Conservation (phyloP, 2,797 vertebrate genomes). For the Streptopelia turtur region DNA sequence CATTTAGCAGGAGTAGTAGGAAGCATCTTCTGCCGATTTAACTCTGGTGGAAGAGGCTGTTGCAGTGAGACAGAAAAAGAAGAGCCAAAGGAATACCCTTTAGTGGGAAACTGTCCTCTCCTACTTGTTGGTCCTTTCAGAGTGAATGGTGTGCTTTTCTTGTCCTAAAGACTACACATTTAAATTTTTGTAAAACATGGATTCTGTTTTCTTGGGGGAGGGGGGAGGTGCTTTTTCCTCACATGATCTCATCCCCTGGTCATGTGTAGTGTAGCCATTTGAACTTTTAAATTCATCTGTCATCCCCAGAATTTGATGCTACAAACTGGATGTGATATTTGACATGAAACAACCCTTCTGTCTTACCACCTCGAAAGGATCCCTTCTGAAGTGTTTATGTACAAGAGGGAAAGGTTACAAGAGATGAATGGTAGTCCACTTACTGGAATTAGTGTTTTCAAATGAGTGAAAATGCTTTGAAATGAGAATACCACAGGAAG, state of each 20-base stretch:
- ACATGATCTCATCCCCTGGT: fast-evolving
- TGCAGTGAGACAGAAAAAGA: no score
- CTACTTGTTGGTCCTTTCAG: fast-evolving
- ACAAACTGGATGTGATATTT: neutral
- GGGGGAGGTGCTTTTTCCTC: fast-evolving
- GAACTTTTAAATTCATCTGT: neutral
- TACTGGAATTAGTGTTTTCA: neutral
- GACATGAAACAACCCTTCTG: neutral
- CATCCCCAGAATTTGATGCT: neutral
- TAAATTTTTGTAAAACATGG: fast-evolving
- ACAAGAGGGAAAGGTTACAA: neutral
- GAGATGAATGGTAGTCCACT: neutral
- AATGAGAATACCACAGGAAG: neutral
- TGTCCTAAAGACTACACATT: no score
- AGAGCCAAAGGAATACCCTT: neutral
- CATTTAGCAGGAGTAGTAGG: neutral
- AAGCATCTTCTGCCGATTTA: neutral
- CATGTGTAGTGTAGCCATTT: neutral
- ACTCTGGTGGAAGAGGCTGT: neutral
- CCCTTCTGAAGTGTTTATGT: neutral
- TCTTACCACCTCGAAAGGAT: neutral
- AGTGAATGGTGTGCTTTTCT: neutral
- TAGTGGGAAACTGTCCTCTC: neutral
- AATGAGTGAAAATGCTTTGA: neutral
- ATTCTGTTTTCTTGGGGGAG: no score